Conservation (phyloP, 2,113 vertebrate genomes). For the Misgurnus mizolepis region DNA sequence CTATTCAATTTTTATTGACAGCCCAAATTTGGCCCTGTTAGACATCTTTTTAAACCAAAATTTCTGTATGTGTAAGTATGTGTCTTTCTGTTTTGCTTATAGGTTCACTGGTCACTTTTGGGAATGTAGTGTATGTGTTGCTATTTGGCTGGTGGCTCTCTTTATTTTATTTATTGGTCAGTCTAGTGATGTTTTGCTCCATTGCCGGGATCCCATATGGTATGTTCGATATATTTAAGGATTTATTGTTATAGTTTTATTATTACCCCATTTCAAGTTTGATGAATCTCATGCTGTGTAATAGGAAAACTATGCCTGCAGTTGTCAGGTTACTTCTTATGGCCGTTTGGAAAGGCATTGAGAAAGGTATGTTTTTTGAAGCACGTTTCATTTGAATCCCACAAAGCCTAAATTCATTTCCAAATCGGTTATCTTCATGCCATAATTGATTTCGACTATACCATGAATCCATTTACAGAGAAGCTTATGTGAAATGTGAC, state of each 20-base stretch:
- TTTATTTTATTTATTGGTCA: conserved; percentile 76
- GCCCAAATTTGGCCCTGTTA: too few relatives aligned
- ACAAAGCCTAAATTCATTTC: neutral
- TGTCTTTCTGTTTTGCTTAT: conserved; percentile 19
- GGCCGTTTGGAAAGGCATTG: conserved; percentile 84
- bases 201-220: conserved; percentile 78
- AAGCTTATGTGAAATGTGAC: neutral
- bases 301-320: conserved; percentile 75
- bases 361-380: conserved; percentile 65
- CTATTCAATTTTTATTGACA: too few relatives aligned
- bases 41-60: too few relatives aligned
- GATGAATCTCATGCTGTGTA: neutral
- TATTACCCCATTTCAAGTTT: neutral
- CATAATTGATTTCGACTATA: neutral
- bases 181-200: conserved; percentile 78
- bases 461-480: neutral
- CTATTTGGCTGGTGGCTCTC: conserved; percentile 90
- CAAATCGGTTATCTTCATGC: neutral
- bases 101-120: conserved; percentile 76
- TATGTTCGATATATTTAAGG: conserved; percentile 53
- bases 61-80: neutral
- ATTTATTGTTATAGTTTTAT: neutral
- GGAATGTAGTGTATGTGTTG: conserved; percentile 80
- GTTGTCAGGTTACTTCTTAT: conserved; percentile 78
- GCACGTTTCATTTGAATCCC: neutral